Percentiles rank a stretch among this genome's conserved stretches.
Evolutionary conservation across 2,113 vertebrate species (phyloP).

Genomic region (Tauraco erythrolophus): DNA sequence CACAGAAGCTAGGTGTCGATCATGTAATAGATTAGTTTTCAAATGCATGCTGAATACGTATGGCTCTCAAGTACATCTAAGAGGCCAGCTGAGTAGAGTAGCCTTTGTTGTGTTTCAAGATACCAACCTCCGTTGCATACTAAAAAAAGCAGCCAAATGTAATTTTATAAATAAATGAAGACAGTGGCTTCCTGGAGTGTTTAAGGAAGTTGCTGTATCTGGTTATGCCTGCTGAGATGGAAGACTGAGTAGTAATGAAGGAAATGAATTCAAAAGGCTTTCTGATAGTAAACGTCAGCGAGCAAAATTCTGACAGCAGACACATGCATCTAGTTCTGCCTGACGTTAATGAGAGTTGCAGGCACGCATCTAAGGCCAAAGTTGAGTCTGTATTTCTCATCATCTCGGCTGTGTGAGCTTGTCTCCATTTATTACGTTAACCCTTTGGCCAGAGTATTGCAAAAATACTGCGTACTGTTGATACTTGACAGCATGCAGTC

Average conservation of each 20-base stretch:
- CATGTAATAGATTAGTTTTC: too few relatives aligned
- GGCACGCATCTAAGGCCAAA: neutral
- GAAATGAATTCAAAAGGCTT: neutral
- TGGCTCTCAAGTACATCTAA: neutral
- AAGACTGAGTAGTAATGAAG: neutral
- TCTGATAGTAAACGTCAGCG: neutral
- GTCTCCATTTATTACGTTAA: conserved; percentile 9
- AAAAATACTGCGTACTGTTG: neutral
- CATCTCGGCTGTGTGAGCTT: neutral
- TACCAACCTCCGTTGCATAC: neutral
- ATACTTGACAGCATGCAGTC: conserved; percentile 3
- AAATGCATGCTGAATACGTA: accelerated
- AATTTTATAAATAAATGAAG: neutral
- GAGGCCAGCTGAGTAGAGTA: neutral
- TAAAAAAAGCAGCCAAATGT: neutral
- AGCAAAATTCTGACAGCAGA: neutral
- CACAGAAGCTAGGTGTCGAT: neutral
- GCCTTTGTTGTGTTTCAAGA: neutral
- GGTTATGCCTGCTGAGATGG: neutral
- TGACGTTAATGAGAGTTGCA: neutral
- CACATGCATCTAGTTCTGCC: neutral
- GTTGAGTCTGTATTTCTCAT: neutral
- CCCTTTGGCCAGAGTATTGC: conserved; percentile 28
- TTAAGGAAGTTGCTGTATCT: neutral
- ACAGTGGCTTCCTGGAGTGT: neutral